Evolutionary conservation across 92 coral and sea anemone genomes (phyloP), one percentile per base, ranked within the genome.

Genomic region (Heliopora coerulea): DNA sequence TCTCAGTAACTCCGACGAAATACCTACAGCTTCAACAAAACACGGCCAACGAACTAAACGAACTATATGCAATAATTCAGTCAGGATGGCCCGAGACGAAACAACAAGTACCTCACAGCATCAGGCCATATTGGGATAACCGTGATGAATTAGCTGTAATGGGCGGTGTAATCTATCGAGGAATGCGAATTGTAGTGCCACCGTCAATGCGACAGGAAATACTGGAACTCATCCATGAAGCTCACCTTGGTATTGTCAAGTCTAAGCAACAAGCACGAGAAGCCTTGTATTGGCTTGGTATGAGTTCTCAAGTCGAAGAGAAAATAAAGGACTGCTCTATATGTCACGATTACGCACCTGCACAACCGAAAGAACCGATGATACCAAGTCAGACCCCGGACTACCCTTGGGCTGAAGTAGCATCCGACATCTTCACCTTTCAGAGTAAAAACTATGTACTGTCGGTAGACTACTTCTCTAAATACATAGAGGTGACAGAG

Each of bases 391-490:
- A 64, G 8, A 48, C 75, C 69, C 83, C 80, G 8, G 83, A 83
- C 42, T 65, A 79, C 42, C 87, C 85, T 26, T 86, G 91, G 91
- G 56, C 62, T n/a, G 56, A 31, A 52, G 82, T 74, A 34, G 83
- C 83, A 19, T 83, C 85, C 40, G 83, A 83, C 83, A 83, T 79
- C 31, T 64, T 87, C 54, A 54, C 79, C 68, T 83, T 83, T 28
- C 74, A 87, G 42, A 78, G 85, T 18, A 73, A 70, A 46, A 56
- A 75, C 63, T 79, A 68, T 75, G 73, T 79, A 20, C 34, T 74
- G 28, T 75, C 78, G 28, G 83, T 86, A 41, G 91, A 83, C 44
- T 86, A 83, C 65, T 79, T 59, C 65, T 81, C 89, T 66, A 82
- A 86, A 21, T 82, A 77, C 78, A 82, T 82, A 28, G 89, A 86